Conservation (phyloP, 2,888 invertebrate species). For the Lycia hirtaria region DNA sequence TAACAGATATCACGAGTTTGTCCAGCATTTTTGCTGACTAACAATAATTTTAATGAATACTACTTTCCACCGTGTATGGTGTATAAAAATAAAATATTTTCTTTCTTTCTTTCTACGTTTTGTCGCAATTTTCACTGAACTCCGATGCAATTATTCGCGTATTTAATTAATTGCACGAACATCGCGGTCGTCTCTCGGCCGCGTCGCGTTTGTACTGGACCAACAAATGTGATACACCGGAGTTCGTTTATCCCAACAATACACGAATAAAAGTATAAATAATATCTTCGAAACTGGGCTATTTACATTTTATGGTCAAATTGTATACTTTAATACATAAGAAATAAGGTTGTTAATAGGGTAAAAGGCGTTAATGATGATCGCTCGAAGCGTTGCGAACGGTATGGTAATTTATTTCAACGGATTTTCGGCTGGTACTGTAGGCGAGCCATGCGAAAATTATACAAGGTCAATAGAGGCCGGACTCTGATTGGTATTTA, state of each 20-base stretch:
- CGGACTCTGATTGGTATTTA: conserved; percentile 45
- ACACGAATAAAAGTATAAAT: conserved; percentile 43
- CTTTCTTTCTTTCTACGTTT: no score
- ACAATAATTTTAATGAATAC: conserved; percentile 22
- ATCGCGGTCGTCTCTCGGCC: conserved; percentile 57
- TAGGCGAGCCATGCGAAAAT: conserved; percentile 47
- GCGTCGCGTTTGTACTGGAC: conserved; percentile 58
- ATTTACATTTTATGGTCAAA: conserved; percentile 31
- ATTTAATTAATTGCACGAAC: conserved; percentile 52
- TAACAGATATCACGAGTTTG: conserved; percentile 44
- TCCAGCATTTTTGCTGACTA: conserved; percentile 39
- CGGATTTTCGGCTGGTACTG: conserved; percentile 61
- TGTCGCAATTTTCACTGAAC: conserved; percentile 44
- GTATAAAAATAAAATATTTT: no score
- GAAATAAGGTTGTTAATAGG: conserved; percentile 39
- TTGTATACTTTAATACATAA: conserved; percentile 29
- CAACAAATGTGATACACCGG: conserved; percentile 46
- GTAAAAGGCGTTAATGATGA: conserved; percentile 30
- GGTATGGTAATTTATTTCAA: conserved; percentile 63
- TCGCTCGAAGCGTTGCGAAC: conserved; percentile 39
- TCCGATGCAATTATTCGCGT: conserved; percentile 47
- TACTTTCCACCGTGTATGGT: no score
- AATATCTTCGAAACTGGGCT: conserved; percentile 41
- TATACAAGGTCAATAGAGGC: conserved; percentile 62
- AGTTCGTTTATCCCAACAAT: conserved; percentile 51